A percentile compares a stretch with the other conserved stretches of the same genome.
These are phyloP conservation scores for Forbesichthys papilliferus DNA, from an alignment of 2,113 vertebrate species.

Conservation along the genomic window DNA sequence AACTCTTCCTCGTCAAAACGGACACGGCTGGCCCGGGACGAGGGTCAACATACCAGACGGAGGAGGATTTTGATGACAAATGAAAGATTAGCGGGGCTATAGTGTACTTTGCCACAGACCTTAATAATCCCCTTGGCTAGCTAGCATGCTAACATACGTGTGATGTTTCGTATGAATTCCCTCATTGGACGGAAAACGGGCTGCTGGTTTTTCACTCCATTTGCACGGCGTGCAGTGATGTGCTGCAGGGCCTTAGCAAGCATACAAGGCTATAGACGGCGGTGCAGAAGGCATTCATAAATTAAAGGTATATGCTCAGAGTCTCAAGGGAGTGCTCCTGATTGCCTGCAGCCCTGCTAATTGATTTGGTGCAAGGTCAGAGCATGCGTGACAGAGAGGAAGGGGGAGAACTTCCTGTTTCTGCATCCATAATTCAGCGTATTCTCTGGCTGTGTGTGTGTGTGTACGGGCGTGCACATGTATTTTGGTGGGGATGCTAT, in stretches of 20 bases:
- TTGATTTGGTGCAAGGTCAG: constrained; percentile 79
- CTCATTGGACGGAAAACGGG: not conserved
- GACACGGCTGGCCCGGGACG: constrained; percentile 48
- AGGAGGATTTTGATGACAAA: constrained; percentile 27
- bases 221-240: constrained; percentile 50
- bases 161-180: constrained; percentile 1
- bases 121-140: not conserved
- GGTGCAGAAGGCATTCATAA: constrained; percentile 52
- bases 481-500: not conserved
- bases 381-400: constrained; percentile 70
- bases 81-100: constrained; percentile 33
- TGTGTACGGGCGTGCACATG: not conserved
- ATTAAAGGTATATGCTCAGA: constrained; percentile 57
- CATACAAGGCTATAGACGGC: constrained; percentile 28
- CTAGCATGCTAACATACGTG: not conserved
- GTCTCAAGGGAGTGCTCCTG: constrained; percentile 56
- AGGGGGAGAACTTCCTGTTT: constrained; percentile 78
- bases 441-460: constrained; percentile 58
- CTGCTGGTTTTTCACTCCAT: constrained; percentile 27
- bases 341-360: constrained; percentile 73
- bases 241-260: constrained; percentile 55
- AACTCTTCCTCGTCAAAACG: constrained; percentile 17
- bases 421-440: constrained; percentile 78
- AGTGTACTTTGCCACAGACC: not conserved
- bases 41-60: constrained; percentile 33